These are phyloP conservation scores for Chinchilla lanigera DNA, from an alignment of 2,113 vertebrate species.

Conservation along the genomic window DNA sequence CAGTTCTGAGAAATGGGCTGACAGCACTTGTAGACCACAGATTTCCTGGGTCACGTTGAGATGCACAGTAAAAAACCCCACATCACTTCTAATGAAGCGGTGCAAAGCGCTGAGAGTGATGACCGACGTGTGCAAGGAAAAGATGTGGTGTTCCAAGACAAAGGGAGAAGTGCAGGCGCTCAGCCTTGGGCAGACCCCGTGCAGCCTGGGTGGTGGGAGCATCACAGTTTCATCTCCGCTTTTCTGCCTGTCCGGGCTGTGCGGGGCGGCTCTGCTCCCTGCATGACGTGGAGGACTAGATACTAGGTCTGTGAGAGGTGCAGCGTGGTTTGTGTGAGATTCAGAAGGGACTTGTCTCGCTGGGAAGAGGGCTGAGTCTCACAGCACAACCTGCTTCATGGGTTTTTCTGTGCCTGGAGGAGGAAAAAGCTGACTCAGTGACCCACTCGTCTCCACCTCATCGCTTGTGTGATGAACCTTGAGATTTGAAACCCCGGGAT, in stretches of 20 bases:
- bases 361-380: not conserved
- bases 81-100: not conserved
- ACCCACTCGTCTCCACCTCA: not conserved
- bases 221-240: not conserved
- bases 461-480: not conserved
- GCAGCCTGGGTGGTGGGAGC: too few species aligned
- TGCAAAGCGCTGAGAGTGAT: too few species aligned
- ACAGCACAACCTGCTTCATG: too few species aligned
- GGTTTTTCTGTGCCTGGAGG: not conserved
- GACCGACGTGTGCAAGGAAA: not conserved
- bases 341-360: not conserved
- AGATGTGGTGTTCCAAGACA: not conserved
- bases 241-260: not conserved
- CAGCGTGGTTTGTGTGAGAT: not conserved
- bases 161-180: not conserved
- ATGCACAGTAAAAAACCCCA: not conserved
- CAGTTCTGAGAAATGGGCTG: not conserved
- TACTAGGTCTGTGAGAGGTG: not conserved
- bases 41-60: not conserved
- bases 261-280: not conserved
- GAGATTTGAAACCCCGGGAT: not conserved
- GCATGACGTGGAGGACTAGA: accelerated
- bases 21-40: not conserved
- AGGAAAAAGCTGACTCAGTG: not conserved
- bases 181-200: not conserved